phyloP scores from a whole-genome alignment of 2,888 invertebrate genomes.

The Digitonthophagus gazella region DNA sequence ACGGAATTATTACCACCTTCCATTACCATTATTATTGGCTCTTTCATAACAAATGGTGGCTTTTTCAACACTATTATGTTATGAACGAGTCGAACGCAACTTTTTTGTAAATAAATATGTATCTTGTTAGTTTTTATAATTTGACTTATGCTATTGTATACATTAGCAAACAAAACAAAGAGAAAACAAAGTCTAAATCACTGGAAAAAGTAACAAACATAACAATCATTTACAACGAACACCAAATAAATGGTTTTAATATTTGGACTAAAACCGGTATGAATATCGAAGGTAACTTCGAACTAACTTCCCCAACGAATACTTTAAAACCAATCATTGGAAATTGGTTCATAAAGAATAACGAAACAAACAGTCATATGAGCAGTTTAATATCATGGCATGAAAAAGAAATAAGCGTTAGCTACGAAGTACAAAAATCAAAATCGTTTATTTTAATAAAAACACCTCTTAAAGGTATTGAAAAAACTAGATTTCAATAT shows the following conservation, averaged over 20 bases:
- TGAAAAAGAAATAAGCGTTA: constrained; percentile 25
- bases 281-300: constrained; percentile 30
- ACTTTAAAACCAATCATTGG: constrained; percentile 32
- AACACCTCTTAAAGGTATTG: constrained; percentile 35
- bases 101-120: no score
- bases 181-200: no score
- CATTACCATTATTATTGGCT: no score
- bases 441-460: constrained; percentile 31
- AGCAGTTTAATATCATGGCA: constrained; percentile 30
- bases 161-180: no score
- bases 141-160: no score
- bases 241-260: constrained; percentile 31
- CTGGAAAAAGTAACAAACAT: constrained; percentile 30
- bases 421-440: constrained; percentile 32
- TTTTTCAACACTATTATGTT: no score
- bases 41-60: no score
- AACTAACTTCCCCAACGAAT: constrained; percentile 30
- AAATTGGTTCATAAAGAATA: constrained; percentile 27
- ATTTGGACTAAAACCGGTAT: constrained; percentile 28
- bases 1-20: no score
- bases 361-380: constrained; percentile 27
- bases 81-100: no score
- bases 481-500: constrained; percentile 32
- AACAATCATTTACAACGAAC: constrained; percentile 32
- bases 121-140: no score